phyloP scores from a whole-genome alignment of 2,888 invertebrate genomes.

The Eupithecia exiguata region DNA sequence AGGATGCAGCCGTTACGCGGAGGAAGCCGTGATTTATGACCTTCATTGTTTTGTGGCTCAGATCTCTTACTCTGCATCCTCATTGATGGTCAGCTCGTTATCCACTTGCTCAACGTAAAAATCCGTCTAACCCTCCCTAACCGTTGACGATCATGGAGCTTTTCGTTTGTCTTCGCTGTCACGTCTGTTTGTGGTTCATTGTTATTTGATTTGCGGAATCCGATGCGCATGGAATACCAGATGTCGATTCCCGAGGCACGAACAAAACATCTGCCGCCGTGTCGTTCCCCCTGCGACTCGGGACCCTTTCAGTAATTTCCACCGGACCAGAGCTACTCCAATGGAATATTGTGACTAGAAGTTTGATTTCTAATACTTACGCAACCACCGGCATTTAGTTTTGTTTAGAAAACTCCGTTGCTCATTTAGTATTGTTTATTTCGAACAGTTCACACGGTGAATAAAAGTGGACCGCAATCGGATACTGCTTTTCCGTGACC shows the following conservation, averaged over 20 bases:
- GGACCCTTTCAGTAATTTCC: conserved; percentile 55
- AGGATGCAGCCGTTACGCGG: conserved; percentile 78
- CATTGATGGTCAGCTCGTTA: conserved; percentile 57
- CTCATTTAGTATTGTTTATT: conserved; percentile 42
- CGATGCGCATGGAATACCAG: conserved; percentile 49
- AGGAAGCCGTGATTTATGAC: conserved; percentile 82
- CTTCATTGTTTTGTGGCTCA: conserved; percentile 78
- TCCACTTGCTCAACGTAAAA: conserved; percentile 47
- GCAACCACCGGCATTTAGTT: conserved; percentile 37
- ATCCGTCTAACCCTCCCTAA: conserved; percentile 36
- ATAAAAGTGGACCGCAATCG: conserved; percentile 52
- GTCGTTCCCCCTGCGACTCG: conserved; percentile 54
- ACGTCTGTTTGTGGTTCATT: conserved; percentile 40
- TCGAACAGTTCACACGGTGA: conserved; percentile 55
- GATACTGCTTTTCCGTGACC: conserved; percentile 55
- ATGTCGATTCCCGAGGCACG: conserved; percentile 48
- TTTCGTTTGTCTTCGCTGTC: conserved; percentile 32
- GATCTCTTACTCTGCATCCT: conserved; percentile 66
- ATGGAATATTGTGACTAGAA: conserved; percentile 43
- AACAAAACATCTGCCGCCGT: conserved; percentile 65
- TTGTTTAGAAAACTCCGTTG: conserved; percentile 46
- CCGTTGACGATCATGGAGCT: conserved; percentile 32
- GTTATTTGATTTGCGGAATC: conserved; percentile 43
- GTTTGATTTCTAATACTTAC: conserved; percentile 46
- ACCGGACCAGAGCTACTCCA: conserved; percentile 50